Evolutionary conservation across 2,797 vertebrate genomes (phyloP).

Genomic region (Danio tinwini): DNA sequence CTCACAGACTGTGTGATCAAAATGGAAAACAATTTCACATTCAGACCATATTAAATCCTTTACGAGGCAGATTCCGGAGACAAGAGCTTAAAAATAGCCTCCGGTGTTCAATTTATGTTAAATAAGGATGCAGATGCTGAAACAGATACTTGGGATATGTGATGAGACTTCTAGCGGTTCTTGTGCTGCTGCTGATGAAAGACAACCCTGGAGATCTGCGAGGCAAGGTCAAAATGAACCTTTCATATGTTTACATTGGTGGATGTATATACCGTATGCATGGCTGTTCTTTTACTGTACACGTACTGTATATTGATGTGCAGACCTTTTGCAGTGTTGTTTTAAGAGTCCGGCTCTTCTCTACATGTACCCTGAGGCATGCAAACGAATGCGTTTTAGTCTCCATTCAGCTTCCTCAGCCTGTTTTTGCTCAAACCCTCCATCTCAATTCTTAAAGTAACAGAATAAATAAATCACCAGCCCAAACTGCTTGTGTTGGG

Average conservation of each 20-base stretch:
- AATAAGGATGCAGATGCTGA: conserved; percentile 29
- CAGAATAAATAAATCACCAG: conserved; percentile 53
- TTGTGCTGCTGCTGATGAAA: conserved; percentile 39
- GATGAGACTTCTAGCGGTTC: conserved; percentile 35
- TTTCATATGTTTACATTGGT: conserved; percentile 49
- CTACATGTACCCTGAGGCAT: conserved; percentile 67
- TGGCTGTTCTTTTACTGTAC: not conserved
- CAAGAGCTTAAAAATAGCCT: conserved; percentile 34
- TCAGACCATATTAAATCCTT: conserved; percentile 6
- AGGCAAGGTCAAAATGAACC: conserved; percentile 11
- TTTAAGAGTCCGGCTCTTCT: conserved; percentile 64
- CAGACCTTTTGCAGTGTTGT: conserved; percentile 65
- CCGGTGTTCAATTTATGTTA: conserved; percentile 28
- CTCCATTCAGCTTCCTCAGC: conserved; percentile 53
- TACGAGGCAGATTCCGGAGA: not conserved
- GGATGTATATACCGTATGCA: conserved; percentile 40
- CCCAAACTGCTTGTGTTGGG: conserved; percentile 25
- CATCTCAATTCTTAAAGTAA: conserved; percentile 46
- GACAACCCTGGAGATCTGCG: conserved; percentile 27
- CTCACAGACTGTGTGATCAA: conserved; percentile 26
- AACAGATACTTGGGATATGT: conserved; percentile 35
- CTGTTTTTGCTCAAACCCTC: conserved; percentile 8
- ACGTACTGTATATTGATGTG: not conserved
- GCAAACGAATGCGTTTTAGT: conserved; percentile 39
- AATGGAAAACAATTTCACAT: conserved; percentile 9